phyloP scores from a whole-genome alignment of 2,113 vertebrate genomes.

The Cinclus cinclus region DNA sequence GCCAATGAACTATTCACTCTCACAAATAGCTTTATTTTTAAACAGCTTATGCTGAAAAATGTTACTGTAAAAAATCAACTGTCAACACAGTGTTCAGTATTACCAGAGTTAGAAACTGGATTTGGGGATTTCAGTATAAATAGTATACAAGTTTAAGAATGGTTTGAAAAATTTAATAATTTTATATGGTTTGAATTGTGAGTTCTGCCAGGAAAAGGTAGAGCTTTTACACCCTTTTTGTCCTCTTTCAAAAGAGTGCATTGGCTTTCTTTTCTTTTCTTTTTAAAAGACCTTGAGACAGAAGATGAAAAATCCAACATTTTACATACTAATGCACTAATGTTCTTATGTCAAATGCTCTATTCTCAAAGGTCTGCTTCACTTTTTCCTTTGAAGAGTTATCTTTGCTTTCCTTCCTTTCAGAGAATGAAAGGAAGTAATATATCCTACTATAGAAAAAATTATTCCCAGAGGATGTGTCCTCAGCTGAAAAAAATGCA shows the following conservation, averaged over 20 bases:
- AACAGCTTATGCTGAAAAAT: background rate
- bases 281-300: background rate
- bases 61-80: background rate
- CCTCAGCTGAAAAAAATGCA: background rate
- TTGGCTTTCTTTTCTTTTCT: background rate
- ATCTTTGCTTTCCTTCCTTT: background rate
- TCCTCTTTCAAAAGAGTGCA: background rate
- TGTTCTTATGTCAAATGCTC: background rate
- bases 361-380: background rate
- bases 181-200: background rate
- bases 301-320: slow-evolving; percentile 18
- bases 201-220: background rate
- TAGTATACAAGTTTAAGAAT: background rate
- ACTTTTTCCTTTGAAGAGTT: background rate
- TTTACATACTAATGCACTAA: background rate
- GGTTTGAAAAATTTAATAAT: slow-evolving; percentile 17
- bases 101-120: background rate
- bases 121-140: slow-evolving; percentile 18
- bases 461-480: background rate
- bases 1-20: background rate
- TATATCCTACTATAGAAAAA: background rate
- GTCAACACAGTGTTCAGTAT: background rate
- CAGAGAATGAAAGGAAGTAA: slow-evolving; percentile 7
- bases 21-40: background rate
- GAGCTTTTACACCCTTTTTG: background rate